phyloP scores from a whole-genome alignment of 2,797 vertebrate genomes.

The Aselliscus stoliczkanus region DNA sequence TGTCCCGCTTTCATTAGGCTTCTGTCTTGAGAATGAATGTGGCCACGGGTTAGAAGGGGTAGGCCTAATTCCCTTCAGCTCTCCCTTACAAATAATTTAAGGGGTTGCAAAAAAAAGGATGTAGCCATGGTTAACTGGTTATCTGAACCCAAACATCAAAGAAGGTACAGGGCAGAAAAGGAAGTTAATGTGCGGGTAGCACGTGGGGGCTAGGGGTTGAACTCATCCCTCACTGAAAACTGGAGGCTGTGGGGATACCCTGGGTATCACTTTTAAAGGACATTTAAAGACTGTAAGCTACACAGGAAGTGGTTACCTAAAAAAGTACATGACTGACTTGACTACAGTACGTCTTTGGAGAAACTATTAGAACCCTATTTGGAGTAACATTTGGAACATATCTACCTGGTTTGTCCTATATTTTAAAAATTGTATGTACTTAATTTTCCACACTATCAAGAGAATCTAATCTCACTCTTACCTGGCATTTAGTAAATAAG shows the following conservation, averaged over 20 bases:
- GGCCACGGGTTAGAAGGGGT: background rate
- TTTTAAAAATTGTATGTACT: slow-evolving; percentile 25
- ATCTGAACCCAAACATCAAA: slow-evolving; percentile 10
- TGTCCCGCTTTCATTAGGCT: background rate
- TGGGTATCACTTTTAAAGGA: background rate
- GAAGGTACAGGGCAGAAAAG: background rate
- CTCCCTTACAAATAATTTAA: background rate
- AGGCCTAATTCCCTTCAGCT: slow-evolving; percentile 1
- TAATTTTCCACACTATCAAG: slow-evolving; percentile 10
- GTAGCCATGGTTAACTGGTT: background rate
- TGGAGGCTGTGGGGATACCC: background rate
- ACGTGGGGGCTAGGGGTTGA: background rate
- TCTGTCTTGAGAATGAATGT: background rate
- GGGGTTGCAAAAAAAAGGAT: background rate
- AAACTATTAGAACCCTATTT: background rate
- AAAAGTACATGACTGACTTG: background rate
- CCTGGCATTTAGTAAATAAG: slow-evolving; percentile 30
- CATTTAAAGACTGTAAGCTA: background rate
- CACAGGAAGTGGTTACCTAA: background rate
- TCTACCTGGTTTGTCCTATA: background rate
- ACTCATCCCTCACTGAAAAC: background rate
- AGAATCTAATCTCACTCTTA: slow-evolving; percentile 25
- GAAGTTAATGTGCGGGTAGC: background rate
- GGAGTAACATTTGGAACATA: background rate
- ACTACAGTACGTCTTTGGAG: background rate